Conservation (phyloP, 2,113 vertebrate species). For the Gallinago paraguaiae region DNA sequence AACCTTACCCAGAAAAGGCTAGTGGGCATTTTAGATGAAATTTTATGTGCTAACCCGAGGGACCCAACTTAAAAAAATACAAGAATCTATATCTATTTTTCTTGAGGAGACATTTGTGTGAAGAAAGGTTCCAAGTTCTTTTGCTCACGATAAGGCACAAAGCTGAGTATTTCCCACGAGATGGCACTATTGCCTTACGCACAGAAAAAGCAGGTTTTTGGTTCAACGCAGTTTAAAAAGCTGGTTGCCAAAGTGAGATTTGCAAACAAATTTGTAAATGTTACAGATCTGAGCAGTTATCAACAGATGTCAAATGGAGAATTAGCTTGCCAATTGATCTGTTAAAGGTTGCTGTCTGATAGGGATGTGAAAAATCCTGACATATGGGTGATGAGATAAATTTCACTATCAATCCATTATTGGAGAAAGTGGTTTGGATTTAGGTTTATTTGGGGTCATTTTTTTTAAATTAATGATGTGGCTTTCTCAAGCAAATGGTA, state of each 20-base stretch:
- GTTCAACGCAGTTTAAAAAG: background rate
- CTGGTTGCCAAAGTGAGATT: background rate
- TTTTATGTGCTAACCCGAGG: accelerated
- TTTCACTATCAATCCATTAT: background rate
- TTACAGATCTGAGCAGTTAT: background rate
- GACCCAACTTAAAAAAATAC: background rate
- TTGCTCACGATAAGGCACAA: accelerated
- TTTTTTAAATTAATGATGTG: background rate
- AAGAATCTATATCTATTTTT: background rate
- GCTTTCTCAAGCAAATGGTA: background rate
- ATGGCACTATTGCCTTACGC: slow-evolving; percentile 70
- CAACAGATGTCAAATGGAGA: background rate
- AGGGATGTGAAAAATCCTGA: background rate
- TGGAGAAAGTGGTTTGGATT: background rate
- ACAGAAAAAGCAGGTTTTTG: background rate
- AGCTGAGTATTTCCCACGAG: slow-evolving; percentile 33
- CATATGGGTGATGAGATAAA: background rate
- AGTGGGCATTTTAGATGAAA: background rate
- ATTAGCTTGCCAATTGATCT: background rate
- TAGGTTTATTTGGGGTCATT: background rate
- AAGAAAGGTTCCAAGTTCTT: background rate
- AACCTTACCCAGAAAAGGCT: background rate
- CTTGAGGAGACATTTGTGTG: background rate
- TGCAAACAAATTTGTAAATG: background rate
- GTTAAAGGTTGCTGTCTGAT: background rate